Percentiles rank a stretch among this genome's conserved stretches.
Conservation (phyloP, 2,888 invertebrate species). For the Nephrotoma appendiculata region DNA sequence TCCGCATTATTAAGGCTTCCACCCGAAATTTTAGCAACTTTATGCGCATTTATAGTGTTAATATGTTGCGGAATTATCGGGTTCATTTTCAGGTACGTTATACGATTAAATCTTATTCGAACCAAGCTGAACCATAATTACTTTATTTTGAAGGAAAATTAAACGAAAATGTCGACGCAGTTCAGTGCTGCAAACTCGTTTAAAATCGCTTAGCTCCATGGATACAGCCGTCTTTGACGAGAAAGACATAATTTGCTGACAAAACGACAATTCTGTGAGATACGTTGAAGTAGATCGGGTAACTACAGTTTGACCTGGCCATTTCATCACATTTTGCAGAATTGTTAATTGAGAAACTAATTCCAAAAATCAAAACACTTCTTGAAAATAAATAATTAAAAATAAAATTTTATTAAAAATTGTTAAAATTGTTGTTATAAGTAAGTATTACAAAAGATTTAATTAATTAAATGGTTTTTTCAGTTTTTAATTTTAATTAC, state of each 20-base stretch:
- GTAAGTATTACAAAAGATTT: not conserved
- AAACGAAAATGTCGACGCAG: constrained; percentile 53
- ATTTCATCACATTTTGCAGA: constrained; percentile 24
- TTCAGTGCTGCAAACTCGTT: constrained; percentile 62
- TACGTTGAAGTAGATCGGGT: constrained; percentile 83
- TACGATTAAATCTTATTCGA: not conserved
- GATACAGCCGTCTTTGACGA: constrained; percentile 75
- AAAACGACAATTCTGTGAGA: constrained; percentile 88
- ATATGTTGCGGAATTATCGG: constrained; percentile 34
- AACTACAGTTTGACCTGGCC: constrained; percentile 64
- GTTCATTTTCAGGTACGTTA: constrained; percentile 36
- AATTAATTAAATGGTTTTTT: not conserved
- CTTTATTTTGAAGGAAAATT: constrained; percentile 25
- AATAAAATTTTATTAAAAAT: not conserved
- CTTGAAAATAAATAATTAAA: not conserved
- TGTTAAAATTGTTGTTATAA: not conserved
- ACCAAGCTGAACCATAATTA: not conserved
- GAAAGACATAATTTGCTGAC: constrained; percentile 89
- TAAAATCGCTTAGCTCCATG: constrained; percentile 56
- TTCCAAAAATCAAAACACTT: constrained; percentile 1
- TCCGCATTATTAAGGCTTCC: constrained; percentile 63
- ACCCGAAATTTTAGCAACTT: constrained; percentile 49
- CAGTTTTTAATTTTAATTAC: not conserved
- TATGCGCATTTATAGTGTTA: constrained; percentile 34
- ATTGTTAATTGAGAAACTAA: constrained; percentile 19